Evolutionary conservation across 2,888 invertebrate genomes (phyloP).

Genomic region (Sinodicranocentrus sp.): DNA sequence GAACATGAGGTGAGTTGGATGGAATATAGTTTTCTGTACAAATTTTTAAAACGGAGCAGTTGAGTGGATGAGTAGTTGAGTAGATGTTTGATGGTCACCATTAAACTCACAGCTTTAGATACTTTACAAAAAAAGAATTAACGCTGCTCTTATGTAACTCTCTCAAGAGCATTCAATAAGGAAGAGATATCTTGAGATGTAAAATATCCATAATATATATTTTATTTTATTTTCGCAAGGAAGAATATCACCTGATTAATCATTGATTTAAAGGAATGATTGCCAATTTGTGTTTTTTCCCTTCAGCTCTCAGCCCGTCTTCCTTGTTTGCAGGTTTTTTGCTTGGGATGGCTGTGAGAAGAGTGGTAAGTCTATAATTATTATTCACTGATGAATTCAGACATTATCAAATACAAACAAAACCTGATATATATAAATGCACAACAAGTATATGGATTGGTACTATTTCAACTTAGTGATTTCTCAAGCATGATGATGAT

Average conservation of each 20-base stretch:
- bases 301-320: not conserved
- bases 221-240: slow-evolving; percentile 6
- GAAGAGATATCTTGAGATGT: too few species aligned
- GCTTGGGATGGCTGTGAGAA: slow-evolving; percentile 1
- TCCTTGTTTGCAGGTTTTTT: not conserved
- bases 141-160: too few species aligned
- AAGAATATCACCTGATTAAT: slow-evolving; percentile 23
- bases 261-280: slow-evolving; percentile 24
- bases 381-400: slow-evolving; percentile 49
- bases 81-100: too few species aligned
- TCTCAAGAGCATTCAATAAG: too few species aligned
- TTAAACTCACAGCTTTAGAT: too few species aligned
- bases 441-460: too few species aligned
- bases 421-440: not conserved
- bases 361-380: slow-evolving; percentile 18
- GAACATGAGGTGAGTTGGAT: too few species aligned
- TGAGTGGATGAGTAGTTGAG: too few species aligned
- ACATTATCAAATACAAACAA: slow-evolving; percentile 39
- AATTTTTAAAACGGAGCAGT: too few species aligned
- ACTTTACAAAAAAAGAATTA: too few species aligned
- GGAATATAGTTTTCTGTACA: too few species aligned
- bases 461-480: not conserved
- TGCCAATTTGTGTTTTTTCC: not conserved
- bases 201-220: too few species aligned
- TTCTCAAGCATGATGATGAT: slow-evolving; percentile 25